Evolutionary conservation across 2,888 invertebrate genomes (phyloP), one percentile per base, ranked within the genome.

Genomic region (Ceraclea dissimilis): DNA sequence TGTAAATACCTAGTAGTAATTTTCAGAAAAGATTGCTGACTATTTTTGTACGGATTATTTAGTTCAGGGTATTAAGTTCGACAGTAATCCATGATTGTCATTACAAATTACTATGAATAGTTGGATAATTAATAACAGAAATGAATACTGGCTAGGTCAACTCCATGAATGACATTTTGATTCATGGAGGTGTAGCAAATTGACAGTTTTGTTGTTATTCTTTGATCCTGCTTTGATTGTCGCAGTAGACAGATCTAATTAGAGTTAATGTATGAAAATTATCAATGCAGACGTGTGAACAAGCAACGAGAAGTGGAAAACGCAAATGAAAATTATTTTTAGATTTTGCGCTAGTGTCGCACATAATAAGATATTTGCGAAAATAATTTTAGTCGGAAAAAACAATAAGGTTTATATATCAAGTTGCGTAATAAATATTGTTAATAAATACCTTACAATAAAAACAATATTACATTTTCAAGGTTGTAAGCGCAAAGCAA

Each of bases 391-490:
- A 13, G 39, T 13, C 13, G n/a, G 13, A 16, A 13, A 39, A 39
- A 39, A 39, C 39, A 39, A 13, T 13, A 13, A 39, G 39, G 39
- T 39, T 39, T 39, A 39, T 8, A 39, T 39, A 5, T 39, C 39
- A 33, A 33, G 50, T 54, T 57, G 54, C 51, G 48, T 51, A 49
- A 58, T 54, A 54, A 58, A 54, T 33, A 49, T 51, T 39, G 16
- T 13, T 39, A 55, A 52, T 52, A 18, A 58, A 20, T 34, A 52
- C 49, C 31, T 49, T 55, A 55, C 21, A 55, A 55, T 58, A 58
- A 58, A 58, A 58, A 58, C 58, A 58, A 55, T 58, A 55, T 48
- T 52, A 34, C 33, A 49, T 58, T n/a, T 56, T 58, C 58, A 58
- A 58, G 58, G 58, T 58, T 58, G 58, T 58, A 34, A 26, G 55